A percentile compares a stretch with the other conserved stretches of the same genome.
These are phyloP conservation scores for Stictocephala bisonia DNA, from an alignment of 2,888 invertebrate species.

Conservation along the genomic window DNA sequence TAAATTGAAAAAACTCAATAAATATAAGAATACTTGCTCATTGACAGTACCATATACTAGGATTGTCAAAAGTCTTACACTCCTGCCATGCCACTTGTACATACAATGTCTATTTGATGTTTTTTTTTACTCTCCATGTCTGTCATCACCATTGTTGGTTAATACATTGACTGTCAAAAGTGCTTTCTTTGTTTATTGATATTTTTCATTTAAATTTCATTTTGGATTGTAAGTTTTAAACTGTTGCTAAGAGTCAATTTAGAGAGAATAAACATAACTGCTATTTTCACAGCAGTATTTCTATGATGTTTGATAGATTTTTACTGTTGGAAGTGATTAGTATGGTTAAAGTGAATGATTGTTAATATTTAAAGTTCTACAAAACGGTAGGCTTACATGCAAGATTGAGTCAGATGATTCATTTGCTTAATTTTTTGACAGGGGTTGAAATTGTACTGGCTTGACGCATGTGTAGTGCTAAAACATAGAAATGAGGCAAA, in stretches of 20 bases:
- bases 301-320: constrained; percentile 17
- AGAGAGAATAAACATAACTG: constrained; percentile 9
- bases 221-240: not conserved
- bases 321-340: constrained; percentile 16
- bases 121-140: constrained; percentile 31
- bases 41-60: not conserved
- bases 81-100: constrained; percentile 35
- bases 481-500: too few species aligned
- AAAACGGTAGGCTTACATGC: too few species aligned
- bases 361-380: too few species aligned
- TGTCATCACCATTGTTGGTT: not conserved
- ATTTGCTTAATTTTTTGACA: too few species aligned
- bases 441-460: too few species aligned
- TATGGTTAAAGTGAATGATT: too few species aligned
- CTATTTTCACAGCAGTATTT: constrained; percentile 27
- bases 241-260: constrained; percentile 17
- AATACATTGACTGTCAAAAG: not conserved
- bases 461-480: too few species aligned
- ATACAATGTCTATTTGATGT: constrained; percentile 23
- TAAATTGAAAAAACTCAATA: not conserved
- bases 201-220: constrained; percentile 35
- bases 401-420: too few species aligned
- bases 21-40: constrained; percentile 32
- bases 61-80: not conserved
- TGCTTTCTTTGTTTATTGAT: not conserved